Conservation (phyloP, 2,797 vertebrate species). For the Acridotheres tristis region DNA sequence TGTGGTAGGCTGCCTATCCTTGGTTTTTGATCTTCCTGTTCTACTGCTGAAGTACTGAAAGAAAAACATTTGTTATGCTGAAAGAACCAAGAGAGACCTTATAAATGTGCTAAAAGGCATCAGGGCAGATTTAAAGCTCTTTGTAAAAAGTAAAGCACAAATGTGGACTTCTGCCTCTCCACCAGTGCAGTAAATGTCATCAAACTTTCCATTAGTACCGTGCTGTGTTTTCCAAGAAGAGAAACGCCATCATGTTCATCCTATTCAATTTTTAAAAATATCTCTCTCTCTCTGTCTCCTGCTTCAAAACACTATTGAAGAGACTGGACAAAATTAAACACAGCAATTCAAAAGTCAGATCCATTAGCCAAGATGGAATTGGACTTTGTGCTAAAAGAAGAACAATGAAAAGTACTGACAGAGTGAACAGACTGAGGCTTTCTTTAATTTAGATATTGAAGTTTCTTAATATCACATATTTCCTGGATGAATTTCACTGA, state of each 20-base stretch:
- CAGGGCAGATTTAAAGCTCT: not conserved
- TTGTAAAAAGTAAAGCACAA: not conserved
- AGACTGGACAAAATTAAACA: not conserved
- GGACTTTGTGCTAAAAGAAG: not conserved
- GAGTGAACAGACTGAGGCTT: not conserved
- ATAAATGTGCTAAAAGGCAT: not conserved
- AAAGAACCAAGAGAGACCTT: not conserved
- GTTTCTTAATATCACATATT: not conserved
- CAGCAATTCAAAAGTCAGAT: constrained; percentile 3
- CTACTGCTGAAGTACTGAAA: not conserved
- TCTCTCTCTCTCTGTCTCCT: not conserved
- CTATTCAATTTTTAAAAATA: not conserved
- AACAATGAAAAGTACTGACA: not conserved
- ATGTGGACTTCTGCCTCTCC: not conserved
- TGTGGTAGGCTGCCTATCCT: not conserved
- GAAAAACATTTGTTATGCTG: not conserved
- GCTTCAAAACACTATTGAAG: not conserved
- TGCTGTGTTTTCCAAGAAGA: constrained; percentile 11
- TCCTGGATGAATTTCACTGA: not conserved
- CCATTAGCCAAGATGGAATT: not conserved
- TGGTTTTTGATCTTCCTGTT: not conserved
- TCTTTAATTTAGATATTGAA: not conserved
- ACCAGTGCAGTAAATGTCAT: not conserved
- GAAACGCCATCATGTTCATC: not conserved
- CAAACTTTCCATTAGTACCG: not conserved